Conservation (phyloP, 2,888 invertebrate genomes). For the Ophion slaviceki region DNA sequence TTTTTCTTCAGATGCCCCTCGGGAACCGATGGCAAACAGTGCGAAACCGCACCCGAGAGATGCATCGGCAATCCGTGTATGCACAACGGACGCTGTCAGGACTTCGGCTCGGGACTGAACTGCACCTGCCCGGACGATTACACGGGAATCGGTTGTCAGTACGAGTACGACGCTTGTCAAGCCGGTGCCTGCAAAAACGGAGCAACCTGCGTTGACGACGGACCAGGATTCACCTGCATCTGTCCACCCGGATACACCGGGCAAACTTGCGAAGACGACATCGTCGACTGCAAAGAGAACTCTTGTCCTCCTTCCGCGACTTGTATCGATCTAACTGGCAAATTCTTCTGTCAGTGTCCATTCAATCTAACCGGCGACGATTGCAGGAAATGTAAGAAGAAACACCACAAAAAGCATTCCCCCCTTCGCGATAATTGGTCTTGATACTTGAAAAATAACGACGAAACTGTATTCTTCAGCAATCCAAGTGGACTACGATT, state of each 20-base stretch:
- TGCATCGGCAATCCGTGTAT: constrained; percentile 96
- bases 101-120: constrained; percentile 97
- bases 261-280: constrained; percentile 95
- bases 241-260: constrained; percentile 93
- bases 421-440: background rate
- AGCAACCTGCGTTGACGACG: constrained; percentile 95
- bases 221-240: constrained; percentile 92
- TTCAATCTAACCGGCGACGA: constrained; percentile 98
- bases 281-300: constrained; percentile 95
- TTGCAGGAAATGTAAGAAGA: constrained; percentile 94
- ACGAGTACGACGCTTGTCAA: constrained; percentile 96
- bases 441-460: background rate
- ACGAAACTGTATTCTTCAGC: constrained; percentile 85
- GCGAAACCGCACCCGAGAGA: constrained; percentile 97
- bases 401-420: background rate
- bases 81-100: constrained; percentile 98
- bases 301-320: constrained; percentile 97
- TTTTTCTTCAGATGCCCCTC: constrained; percentile 89
- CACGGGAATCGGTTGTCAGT: constrained; percentile 95
- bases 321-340: constrained; percentile 95
- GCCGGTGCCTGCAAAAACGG: constrained; percentile 96
- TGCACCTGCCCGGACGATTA: constrained; percentile 95
- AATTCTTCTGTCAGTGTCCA: constrained; percentile 98
- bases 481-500: constrained; percentile 99
- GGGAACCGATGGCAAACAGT: constrained; percentile 98